Conservation (phyloP, 2,888 invertebrate species). For the Neuroscelio doddi region DNA sequence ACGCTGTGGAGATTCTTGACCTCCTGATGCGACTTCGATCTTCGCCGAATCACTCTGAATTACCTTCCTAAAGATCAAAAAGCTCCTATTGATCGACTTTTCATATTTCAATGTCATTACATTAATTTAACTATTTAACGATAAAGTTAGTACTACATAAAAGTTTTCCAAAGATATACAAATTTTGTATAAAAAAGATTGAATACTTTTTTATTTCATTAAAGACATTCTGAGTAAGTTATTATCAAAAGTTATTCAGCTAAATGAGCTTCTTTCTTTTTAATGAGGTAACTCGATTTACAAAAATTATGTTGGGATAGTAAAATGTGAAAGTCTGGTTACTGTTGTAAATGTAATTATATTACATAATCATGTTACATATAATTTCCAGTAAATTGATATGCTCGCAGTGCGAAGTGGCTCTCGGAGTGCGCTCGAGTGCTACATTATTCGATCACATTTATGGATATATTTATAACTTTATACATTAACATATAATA, state of each 20-base stretch:
- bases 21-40: background rate
- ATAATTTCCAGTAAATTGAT: background rate
- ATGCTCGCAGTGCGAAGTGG: background rate
- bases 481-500: background rate
- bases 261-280: too few relatives aligned
- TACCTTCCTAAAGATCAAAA: background rate
- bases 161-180: too few relatives aligned
- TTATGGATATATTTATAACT: background rate
- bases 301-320: too few relatives aligned
- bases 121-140: too few relatives aligned
- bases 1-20: background rate
- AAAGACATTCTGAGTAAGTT: too few relatives aligned
- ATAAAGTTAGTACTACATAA: too few relatives aligned
- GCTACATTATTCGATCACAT: background rate
- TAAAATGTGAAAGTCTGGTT: too few relatives aligned
- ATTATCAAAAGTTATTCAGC: too few relatives aligned
- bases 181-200: too few relatives aligned
- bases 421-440: background rate
- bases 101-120: too few relatives aligned
- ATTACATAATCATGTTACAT: background rate
- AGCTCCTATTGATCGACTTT: background rate
- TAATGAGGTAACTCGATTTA: too few relatives aligned
- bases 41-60: background rate
- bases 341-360: background rate
- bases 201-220: too few relatives aligned